Base-by-base conservation (phyloP, 2,888 invertebrate species). In the Nycteola revayana region DNA sequence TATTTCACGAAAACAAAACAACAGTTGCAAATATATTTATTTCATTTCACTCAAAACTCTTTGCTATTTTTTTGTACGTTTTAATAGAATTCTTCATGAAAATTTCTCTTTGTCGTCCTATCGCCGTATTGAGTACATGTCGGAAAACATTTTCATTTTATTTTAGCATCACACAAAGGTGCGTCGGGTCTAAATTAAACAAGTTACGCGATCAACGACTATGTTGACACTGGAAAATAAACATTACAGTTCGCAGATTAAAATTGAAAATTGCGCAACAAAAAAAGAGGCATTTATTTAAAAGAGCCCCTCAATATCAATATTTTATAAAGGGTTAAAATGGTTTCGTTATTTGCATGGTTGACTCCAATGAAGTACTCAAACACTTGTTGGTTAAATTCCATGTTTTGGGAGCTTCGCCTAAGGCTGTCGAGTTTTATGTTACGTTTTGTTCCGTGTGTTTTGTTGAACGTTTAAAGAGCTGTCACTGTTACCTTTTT, bases 141-240 rank as follows among this genome's bases (percentile, higher is more conserved):
- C 60, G 58, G 55, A 63, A 54, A 57, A 44, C 32, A 60, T 66
- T 70, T 70, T 21, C n/a, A n/a, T 21, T 68, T 67, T 65, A 67
- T 71, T 72, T 70, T 65, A 68, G 67, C 64, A 69, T 52, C 50
- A 50, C 67, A 70, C 70, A 78, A 74, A 76, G 77, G 76, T 73
- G 65, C 62, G 60, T 60, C 52, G 60, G 54, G 66, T 49, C 64
- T 49, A 70, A 75, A 75, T 75, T 75, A 77, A 75, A 76, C 69
- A 72, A 68, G 66, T 66, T 64, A 52, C 39, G 34, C 54, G 38
- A 51, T 55, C 40, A 51, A 47, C 53, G 41, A 40, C 25, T 28
- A 24, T 38, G 36, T 35, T 47, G 48, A 41, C 49, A 48, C 43
- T 32, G 39, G 23, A 66, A 60, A 57, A 35, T 48, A 50, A 60